Evolutionary conservation across 2,888 invertebrate species (phyloP).

Genomic region (Mallateleia sp.): DNA sequence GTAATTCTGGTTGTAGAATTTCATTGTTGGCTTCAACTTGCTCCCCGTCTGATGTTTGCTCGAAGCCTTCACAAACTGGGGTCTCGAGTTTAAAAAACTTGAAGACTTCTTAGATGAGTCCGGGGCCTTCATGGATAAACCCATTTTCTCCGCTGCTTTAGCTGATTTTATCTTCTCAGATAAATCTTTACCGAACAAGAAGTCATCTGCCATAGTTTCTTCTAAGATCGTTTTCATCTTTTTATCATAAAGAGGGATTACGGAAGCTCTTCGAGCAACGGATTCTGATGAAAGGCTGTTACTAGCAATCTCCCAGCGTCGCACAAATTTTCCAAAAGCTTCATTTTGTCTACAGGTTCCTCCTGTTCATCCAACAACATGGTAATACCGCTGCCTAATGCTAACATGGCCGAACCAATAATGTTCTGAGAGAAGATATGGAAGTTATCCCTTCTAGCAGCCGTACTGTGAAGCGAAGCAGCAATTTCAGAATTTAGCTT

Average conservation of each 20-base stretch:
- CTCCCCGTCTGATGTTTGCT: too few species aligned
- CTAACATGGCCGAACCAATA: conserved; percentile 12
- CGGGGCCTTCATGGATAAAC: not conserved
- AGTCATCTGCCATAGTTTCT: not conserved
- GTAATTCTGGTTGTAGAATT: too few species aligned
- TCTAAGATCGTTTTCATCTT: conserved; percentile 3
- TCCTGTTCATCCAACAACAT: not conserved
- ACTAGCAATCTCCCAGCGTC: not conserved
- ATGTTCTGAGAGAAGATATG: not conserved
- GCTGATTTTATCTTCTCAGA: conserved; percentile 3
- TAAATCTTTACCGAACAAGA: conserved; percentile 8
- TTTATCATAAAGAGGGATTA: conserved; percentile 6
- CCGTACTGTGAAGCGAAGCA: conserved; percentile 41
- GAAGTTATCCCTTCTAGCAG: conserved; percentile 2
- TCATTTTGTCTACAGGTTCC: too few species aligned
- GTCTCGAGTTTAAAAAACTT: conserved; percentile 17
- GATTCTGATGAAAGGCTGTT: conserved; percentile 7
- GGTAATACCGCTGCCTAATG: not conserved
- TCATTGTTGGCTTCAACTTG: too few species aligned
- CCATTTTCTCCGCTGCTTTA: not conserved
- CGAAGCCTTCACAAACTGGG: too few species aligned
- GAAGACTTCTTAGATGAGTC: conserved; percentile 1
- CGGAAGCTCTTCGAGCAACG: not conserved
- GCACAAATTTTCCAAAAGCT: not conserved
- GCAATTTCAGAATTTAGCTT: conserved; percentile 60